Conservation (phyloP, 2,888 invertebrate genomes). For the Agrilus biguttatus region DNA sequence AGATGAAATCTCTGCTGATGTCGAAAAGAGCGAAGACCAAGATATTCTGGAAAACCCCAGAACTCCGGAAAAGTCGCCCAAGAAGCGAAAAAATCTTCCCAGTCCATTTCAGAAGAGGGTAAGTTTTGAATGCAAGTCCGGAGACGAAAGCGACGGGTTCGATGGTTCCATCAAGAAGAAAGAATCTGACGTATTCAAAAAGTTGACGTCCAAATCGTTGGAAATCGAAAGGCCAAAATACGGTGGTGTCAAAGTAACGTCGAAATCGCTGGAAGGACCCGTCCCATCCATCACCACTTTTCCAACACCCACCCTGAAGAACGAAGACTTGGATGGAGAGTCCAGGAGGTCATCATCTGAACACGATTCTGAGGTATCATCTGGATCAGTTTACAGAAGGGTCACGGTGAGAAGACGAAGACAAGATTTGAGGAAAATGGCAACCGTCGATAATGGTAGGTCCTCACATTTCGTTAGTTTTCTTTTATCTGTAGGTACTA, state of each 20-base stretch:
- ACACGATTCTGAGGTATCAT: slow-evolving; percentile 39
- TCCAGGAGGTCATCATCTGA: too few relatives aligned
- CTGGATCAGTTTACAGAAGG: slow-evolving; percentile 48
- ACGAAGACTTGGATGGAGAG: too few relatives aligned
- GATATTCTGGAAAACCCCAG: background rate
- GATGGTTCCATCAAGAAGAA: too few relatives aligned
- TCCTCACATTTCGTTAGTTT: background rate
- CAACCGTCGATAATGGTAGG: slow-evolving; percentile 30
- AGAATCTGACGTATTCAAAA: too few relatives aligned
- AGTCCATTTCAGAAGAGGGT: slow-evolving; percentile 7
- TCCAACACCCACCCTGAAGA: too few relatives aligned
- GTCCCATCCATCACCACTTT: too few relatives aligned
- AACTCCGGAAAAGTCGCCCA: slow-evolving; percentile 2
- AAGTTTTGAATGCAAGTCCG: slow-evolving; percentile 8
- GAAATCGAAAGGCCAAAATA: too few relatives aligned
- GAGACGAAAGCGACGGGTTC: too few relatives aligned
- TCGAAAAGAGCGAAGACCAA: background rate
- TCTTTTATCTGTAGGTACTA: too few relatives aligned
- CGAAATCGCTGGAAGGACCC: too few relatives aligned
- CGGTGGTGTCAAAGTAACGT: too few relatives aligned
- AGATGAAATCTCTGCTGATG: background rate
- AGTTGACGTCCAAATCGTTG: too few relatives aligned
- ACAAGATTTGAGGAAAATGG: slow-evolving; percentile 29
- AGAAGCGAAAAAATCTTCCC: slow-evolving; percentile 1
- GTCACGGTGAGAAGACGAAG: slow-evolving; percentile 47